Base-by-base conservation (phyloP, 2,113 vertebrate species). In the Urocitellus parryii region DNA sequence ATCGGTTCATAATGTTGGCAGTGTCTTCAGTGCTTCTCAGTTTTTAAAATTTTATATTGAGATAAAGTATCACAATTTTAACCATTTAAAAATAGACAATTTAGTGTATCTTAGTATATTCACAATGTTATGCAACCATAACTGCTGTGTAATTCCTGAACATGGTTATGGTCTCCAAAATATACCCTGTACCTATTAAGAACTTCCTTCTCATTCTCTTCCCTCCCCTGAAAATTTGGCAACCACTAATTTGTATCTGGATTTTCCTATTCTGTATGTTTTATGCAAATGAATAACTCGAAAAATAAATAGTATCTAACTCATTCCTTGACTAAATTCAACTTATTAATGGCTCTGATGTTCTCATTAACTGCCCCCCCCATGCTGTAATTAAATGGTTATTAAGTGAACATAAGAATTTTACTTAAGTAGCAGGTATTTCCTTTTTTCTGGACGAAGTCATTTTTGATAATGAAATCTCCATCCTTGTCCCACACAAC, bases 231-330 rank as follows among this genome's bases (percentile, higher is more conserved):
- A 17, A 63, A 84, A 65, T 76, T 81, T 68, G 80, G 6, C 53
- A 73, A 2, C 34, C 73, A 34, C 48, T 11, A 0, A 45, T 94
- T 32, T 65, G 14, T 81, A 37, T 94, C 51, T 84, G 32, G 25
- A 20, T 89, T 70, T 89, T 24, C 45, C 42, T 80, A 0, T 48
- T 72, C 32, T 77, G 58, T 67, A 24, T 14, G 4, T 61, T 84
- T 91, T 20, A 45, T 68, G 4, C 65, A 73, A 88, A 65, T 67
- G 25, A 63, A 63, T 25, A 63, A 2, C 24, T 63, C 0, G 8
- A 63, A 25, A 63, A 63, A 63, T 10, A 63, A 63, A 63, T 27
- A 88, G 94, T 95, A 88, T 91, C 96, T 90, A 68, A n/a, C 51
- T 61, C 14, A 24, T 83, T 76, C 72, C 45, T 88, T 65, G 39